phyloP scores from a whole-genome alignment of 2,113 vertebrate genomes.

The Spermophilus dauricus region DNA sequence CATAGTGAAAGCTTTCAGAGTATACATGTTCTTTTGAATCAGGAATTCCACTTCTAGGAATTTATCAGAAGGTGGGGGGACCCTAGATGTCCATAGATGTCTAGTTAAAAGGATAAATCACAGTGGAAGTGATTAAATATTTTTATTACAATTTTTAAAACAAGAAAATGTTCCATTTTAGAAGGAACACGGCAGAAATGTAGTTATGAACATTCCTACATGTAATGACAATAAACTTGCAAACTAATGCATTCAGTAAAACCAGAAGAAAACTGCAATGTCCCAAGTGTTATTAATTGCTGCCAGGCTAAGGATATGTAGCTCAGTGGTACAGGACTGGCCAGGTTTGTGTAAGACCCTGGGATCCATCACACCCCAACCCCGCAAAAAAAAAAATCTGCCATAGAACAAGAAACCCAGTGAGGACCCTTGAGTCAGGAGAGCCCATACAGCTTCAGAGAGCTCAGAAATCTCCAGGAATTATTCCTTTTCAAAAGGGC shows the following conservation, averaged over 20 bases:
- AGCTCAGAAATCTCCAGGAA: background rate
- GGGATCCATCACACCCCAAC: no score
- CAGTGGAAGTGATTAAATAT: background rate
- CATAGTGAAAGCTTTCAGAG: slow-evolving; percentile 21
- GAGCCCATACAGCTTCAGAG: background rate
- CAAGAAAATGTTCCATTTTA: background rate
- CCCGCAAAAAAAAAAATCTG: background rate
- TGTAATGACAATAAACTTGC: background rate
- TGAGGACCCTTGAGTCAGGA: background rate
- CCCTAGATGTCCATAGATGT: background rate
- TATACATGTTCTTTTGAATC: background rate
- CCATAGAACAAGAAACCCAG: background rate
- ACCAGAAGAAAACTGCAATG: background rate
- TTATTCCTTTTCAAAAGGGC: background rate
- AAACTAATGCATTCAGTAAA: background rate
- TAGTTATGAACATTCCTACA: background rate
- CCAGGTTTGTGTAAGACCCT: no score
- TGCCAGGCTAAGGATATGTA: no score
- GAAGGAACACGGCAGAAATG: background rate
- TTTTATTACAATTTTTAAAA: slow-evolving; percentile 12
- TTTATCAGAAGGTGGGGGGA: slow-evolving; percentile 17
- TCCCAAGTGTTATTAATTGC: background rate
- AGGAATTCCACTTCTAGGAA: slow-evolving; percentile 1
- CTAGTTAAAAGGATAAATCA: slow-evolving; percentile 1
- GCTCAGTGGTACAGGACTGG: background rate